Conservation (phyloP, 1,140 invertebrate genomes). For the Chionoecetes opilio region DNA sequence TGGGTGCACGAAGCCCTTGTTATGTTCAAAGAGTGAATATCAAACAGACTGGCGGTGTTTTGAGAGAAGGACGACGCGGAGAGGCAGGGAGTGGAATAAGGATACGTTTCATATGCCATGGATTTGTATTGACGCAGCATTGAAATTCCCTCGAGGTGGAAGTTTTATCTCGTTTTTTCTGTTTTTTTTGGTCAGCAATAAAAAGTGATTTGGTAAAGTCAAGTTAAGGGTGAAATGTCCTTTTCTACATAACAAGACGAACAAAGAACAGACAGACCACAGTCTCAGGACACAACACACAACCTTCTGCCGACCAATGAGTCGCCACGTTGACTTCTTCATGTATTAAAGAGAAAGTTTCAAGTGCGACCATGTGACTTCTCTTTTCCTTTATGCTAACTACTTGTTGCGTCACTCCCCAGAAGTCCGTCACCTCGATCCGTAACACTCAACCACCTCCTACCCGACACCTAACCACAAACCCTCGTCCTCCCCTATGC, state of each 20-base stretch:
- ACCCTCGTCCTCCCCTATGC: neutral
- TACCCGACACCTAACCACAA: neutral
- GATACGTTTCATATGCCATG: neutral
- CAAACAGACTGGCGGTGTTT: neutral
- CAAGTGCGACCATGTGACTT: neutral
- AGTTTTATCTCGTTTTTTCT: neutral
- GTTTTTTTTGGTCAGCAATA: neutral
- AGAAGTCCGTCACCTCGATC: neutral
- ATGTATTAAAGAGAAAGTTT: neutral
- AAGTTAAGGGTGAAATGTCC: constrained; percentile 14
- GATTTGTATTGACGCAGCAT: neutral
- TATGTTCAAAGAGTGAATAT: neutral
- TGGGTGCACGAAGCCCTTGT: neutral
- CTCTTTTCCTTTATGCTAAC: no score
- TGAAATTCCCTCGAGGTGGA: neutral
- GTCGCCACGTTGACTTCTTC: neutral
- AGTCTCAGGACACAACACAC: neutral
- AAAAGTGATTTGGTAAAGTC: neutral
- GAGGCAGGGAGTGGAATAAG: neutral
- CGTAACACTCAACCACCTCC: neutral
- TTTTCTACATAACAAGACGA: neutral
- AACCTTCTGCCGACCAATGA: neutral
- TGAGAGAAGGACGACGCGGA: neutral
- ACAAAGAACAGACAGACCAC: neutral
- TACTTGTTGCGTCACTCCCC: neutral